These are phyloP conservation scores for Polypedilum pembai DNA, from an alignment of 1,140 invertebrate species.

Conservation along the genomic window DNA sequence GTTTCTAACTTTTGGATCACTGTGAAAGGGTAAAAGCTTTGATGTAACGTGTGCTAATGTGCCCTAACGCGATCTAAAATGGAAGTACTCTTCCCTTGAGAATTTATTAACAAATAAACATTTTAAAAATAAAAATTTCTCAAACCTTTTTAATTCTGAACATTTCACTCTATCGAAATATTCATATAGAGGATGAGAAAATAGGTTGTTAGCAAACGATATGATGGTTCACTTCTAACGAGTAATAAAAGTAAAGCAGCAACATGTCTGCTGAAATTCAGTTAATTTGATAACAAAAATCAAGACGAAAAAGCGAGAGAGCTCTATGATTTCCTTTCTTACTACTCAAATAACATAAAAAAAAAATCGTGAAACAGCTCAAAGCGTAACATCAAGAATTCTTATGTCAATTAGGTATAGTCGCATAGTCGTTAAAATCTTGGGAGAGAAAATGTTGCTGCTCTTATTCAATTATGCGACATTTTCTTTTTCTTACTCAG, in stretches of 20 bases:
- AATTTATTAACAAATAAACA: too few relatives aligned
- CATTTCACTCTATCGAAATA: too few relatives aligned
- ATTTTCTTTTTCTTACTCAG: background rate
- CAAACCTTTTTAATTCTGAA: too few relatives aligned
- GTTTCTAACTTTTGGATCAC: too few relatives aligned
- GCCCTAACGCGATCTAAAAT: too few relatives aligned
- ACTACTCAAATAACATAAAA: background rate
- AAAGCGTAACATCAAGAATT: slow-evolving; percentile 12
- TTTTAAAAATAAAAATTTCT: too few relatives aligned
- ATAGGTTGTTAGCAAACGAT: too few relatives aligned
- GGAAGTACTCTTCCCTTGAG: too few relatives aligned
- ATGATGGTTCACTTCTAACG: background rate
- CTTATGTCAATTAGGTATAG: slow-evolving; percentile 19
- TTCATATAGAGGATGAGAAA: too few relatives aligned
- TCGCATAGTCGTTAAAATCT: slow-evolving; percentile 21
- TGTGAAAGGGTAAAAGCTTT: too few relatives aligned
- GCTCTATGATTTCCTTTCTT: background rate
- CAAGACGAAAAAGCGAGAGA: background rate
- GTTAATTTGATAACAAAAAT: slow-evolving; percentile 1
- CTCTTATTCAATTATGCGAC: slow-evolving; percentile 25
- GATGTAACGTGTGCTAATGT: too few relatives aligned
- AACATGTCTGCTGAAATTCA: background rate
- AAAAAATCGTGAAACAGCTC: background rate
- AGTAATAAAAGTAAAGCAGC: slow-evolving; percentile 5
- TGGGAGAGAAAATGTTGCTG: slow-evolving; percentile 4